phyloP scores from a whole-genome alignment of 2,888 invertebrate species.

The Empis stercorea region DNA sequence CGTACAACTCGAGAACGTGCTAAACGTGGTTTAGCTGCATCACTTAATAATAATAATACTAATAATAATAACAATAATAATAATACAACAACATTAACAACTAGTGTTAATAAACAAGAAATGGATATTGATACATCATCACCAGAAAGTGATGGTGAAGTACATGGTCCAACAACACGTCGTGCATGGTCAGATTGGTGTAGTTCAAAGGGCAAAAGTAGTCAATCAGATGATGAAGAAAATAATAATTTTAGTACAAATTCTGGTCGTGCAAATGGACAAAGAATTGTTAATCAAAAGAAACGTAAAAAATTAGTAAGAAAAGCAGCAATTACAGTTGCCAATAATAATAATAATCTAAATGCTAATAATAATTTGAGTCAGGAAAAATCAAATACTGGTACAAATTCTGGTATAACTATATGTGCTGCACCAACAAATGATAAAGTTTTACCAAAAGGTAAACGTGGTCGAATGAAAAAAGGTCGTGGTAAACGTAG shows the following conservation, averaged over 20 bases:
- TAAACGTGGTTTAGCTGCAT: constrained; percentile 28
- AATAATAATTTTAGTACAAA: constrained; percentile 32
- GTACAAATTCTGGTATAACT: constrained; percentile 31
- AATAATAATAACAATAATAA: constrained; percentile 8
- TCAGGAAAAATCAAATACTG: constrained; percentile 19
- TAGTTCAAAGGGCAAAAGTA: constrained; percentile 45
- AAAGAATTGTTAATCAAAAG: constrained; percentile 22
- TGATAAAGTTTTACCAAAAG: constrained; percentile 11
- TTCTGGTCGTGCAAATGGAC: constrained; percentile 19
- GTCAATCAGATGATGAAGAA: constrained; percentile 47
- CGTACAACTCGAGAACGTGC: constrained; percentile 36
- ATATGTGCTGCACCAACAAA: constrained; percentile 37
- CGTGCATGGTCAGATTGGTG: constrained; percentile 65
- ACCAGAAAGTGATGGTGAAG: constrained; percentile 32
- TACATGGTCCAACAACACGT: constrained; percentile 53
- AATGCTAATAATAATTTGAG: neutral
- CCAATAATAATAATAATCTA: constrained; percentile 3
- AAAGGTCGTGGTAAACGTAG: constrained; percentile 54
- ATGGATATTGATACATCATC: constrained; percentile 24
- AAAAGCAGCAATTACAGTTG: constrained; percentile 29
- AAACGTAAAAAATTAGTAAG: constrained; percentile 35
- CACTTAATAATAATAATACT: neutral
- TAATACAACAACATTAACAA: constrained; percentile 2
- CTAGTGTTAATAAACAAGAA: constrained; percentile 20
- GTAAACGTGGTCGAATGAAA: constrained; percentile 45